Evolutionary conservation across 2,797 vertebrate genomes (phyloP).

Genomic region (Pterois miles): DNA sequence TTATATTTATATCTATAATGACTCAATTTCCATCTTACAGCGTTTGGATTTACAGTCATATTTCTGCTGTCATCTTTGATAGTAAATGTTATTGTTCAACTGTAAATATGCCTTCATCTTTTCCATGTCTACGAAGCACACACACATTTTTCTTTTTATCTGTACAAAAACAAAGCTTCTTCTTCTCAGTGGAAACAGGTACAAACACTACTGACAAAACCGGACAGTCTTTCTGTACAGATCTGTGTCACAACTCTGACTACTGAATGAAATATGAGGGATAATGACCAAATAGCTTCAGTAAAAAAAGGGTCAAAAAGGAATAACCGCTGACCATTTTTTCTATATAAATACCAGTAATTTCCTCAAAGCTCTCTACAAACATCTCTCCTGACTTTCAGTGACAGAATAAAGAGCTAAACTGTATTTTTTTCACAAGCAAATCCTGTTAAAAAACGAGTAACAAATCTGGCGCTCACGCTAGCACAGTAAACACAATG

Average conservation of each 20-base stretch:
- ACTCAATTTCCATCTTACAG: not conserved
- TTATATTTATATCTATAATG: not conserved
- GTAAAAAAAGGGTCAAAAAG: not conserved
- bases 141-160: not conserved
- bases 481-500: constrained; percentile 2
- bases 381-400: not conserved
- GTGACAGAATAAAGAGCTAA: not conserved
- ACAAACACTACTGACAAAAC: not conserved
- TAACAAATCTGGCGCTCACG: not conserved
- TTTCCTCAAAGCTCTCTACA: not conserved
- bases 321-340: not conserved
- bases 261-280: not conserved
- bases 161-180: not conserved
- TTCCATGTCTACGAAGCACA: not conserved
- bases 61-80: not conserved
- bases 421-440: not conserved
- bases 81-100: too few relatives aligned
- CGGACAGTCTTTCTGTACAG: too few relatives aligned
- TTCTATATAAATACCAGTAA: not conserved
- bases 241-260: not conserved
- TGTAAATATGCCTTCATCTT: too few relatives aligned
- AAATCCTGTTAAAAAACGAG: not conserved
- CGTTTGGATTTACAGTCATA: not conserved
- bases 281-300: not conserved
- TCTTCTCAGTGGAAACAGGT: not conserved